Conservation (phyloP, 37 sponge, comb jelly and placozoan genomes). For the Bolinopsis microptera region DNA sequence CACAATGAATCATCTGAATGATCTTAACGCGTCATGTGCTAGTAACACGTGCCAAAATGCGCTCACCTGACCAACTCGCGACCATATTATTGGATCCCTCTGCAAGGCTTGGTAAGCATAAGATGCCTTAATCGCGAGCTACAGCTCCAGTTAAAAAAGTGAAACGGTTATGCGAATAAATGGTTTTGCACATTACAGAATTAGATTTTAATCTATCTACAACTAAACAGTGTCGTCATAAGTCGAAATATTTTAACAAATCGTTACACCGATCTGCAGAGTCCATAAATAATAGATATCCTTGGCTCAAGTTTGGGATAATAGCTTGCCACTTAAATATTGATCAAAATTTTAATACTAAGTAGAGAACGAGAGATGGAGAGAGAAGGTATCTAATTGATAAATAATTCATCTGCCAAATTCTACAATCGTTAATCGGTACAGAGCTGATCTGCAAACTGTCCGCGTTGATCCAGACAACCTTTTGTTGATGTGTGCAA, state of each 20-base stretch:
- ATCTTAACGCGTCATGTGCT: constrained; percentile 5
- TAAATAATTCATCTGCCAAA: background rate
- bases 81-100: background rate
- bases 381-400: background rate
- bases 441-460: background rate
- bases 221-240: background rate
- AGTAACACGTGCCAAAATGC: constrained; percentile 3
- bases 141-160: constrained; percentile 31
- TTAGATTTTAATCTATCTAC: background rate
- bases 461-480: background rate
- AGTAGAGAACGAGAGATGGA: background rate
- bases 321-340: background rate
- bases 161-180: constrained; percentile 52
- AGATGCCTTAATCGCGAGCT: constrained; percentile 60
- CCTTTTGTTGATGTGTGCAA: background rate
- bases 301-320: background rate
- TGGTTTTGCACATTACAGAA: constrained; percentile 26
- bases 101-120: constrained; percentile 35
- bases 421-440: background rate
- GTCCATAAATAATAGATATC: background rate
- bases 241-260: background rate
- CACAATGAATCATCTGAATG: constrained; percentile 30
- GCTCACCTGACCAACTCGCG: background rate
- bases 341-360: background rate
- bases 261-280: background rate